Conservation (phyloP, 2,797 vertebrate species). For the Trematomus bernacchii region DNA sequence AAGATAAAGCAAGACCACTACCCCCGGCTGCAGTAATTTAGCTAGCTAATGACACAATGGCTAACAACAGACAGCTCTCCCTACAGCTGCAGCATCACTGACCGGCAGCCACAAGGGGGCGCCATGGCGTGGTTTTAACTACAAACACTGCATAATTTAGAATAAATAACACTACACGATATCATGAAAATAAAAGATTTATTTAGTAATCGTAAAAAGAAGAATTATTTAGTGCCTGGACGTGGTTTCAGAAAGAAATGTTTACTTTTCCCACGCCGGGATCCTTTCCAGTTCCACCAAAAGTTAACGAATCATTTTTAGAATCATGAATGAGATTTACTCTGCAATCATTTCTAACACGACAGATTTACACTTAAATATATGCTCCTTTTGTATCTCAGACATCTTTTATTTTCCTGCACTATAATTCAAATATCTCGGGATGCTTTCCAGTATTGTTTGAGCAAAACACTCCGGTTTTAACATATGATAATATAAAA, state of each 20-base stretch:
- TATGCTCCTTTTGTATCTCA: no score
- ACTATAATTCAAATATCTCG: no score
- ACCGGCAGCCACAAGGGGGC: slow-evolving; percentile 43
- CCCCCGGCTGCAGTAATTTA: slow-evolving; percentile 18
- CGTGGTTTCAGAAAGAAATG: neutral
- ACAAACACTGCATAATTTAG: neutral
- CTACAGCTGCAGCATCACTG: slow-evolving; percentile 21
- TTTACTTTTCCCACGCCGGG: slow-evolving; percentile 12
- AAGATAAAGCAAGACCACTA: slow-evolving; percentile 36
- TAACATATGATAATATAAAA: no score
- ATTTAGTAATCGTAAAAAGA: neutral
- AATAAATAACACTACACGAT: neutral
- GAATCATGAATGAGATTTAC: no score
- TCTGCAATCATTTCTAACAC: no score
- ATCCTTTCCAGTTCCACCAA: no score
- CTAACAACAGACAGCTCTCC: slow-evolving; percentile 44
- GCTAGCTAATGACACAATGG: slow-evolving; percentile 77
- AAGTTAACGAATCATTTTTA: no score
- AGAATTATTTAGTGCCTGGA: neutral
- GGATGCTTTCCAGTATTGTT: no score
- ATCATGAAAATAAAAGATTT: accelerated
- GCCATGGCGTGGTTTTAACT: slow-evolving; percentile 15
- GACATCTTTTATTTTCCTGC: no score
- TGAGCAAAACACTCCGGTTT: no score
- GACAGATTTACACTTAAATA: no score